Base-by-base conservation (phyloP, 2,797 vertebrate genomes). In the Acipenser oxyrinchus region DNA sequence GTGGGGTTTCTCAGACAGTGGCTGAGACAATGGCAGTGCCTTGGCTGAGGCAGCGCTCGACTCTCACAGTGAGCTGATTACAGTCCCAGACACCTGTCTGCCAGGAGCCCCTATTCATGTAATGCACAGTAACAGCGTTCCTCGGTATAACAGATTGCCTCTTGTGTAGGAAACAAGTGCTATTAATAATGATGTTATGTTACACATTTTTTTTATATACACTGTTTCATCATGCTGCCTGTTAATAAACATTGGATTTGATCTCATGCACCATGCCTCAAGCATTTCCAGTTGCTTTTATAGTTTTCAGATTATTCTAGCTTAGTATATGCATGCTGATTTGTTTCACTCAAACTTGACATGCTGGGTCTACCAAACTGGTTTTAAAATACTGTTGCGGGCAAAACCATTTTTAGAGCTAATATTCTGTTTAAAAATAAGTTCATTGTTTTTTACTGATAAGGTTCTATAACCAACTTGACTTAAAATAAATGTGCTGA, bases 401-500 rank as follows among this genome's bases (percentile, higher is more conserved):
- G 6, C 4, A 10, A 73, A 77, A 74, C 78, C 69, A 76, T 37
- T 37, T 37, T 37, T 37, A 37, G 23, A 4, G 23, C 23, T 37
- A 37, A 77, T 5, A 66, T 63, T 62, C 64, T 74, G 70, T 72
- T 78, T 81, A 81, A 71, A 52, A 55, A 66, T 37, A 64, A 53
- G 81, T 77, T 72, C 74, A 74, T 68, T 72, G 15, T 68, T 78
- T 79, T 81, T 82, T 82, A 82, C 51, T 51, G 52, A 65, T 11
- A n/a, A 51, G n/a, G 15, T 65, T 55, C 1, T 37, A 37, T 2
- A 37, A 37, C 23, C 23, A 37, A 37, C 23, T 37, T 37, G 23
- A 37, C 3, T 37, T 37, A 4, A 37, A 37, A 37, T 37, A 37
- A 37, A 37, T 37, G 3, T 23, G 23, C 23, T 23, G 23, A 37